Evolutionary conservation across 2,888 invertebrate species (phyloP).

Genomic region (Acanthosepion esculentum): DNA sequence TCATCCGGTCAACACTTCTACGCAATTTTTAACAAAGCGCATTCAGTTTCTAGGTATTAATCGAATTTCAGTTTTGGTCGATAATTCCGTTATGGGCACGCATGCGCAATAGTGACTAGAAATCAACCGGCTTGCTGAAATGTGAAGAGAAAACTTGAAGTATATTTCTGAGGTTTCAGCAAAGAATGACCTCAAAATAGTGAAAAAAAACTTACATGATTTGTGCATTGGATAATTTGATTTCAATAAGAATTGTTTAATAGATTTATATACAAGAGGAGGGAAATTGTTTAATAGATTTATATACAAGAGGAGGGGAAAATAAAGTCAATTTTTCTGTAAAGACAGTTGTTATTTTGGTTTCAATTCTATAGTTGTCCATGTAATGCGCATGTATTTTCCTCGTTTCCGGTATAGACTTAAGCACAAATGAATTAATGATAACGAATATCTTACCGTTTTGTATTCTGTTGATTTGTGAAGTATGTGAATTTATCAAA

Average conservation of each 20-base stretch:
- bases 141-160: not conserved
- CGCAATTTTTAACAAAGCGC: not conserved
- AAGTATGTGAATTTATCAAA: no score
- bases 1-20: not conserved
- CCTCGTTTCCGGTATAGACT: no score
- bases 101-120: not conserved
- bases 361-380: accelerated
- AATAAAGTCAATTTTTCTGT: no score
- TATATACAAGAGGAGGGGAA: no score
- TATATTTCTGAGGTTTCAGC: not conserved
- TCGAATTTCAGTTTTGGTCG: not conserved
- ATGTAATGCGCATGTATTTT: no score
- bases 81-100: not conserved
- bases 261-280: not conserved
- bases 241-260: not conserved
- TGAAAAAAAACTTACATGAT: not conserved
- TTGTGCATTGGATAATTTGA: not conserved
- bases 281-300: not conserved
- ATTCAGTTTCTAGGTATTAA: not conserved
- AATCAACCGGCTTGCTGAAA: not conserved
- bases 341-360: no score
- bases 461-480: no score
- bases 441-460: no score
- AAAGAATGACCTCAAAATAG: not conserved
- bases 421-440: no score